phyloP scores from a whole-genome alignment of 2,113 vertebrate species.

The Glaucomys volans region DNA sequence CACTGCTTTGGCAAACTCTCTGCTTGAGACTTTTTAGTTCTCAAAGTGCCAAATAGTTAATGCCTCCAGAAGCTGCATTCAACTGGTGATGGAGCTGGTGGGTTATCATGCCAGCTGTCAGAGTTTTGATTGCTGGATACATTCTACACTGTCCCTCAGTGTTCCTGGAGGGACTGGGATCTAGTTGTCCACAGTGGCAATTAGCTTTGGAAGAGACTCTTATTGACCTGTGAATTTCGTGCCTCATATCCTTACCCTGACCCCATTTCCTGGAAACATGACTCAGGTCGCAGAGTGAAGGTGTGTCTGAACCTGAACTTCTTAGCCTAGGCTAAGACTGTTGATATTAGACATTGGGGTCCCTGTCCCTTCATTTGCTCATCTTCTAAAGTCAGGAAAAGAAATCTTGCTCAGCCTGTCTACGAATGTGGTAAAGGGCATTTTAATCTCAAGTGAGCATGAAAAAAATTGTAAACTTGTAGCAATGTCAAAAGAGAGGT shows the following conservation, averaged over 20 bases:
- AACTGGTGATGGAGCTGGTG: neutral
- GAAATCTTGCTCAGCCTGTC: neutral
- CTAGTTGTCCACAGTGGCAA: neutral
- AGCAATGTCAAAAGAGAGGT: neutral
- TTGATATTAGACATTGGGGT: neutral
- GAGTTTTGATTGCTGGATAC: neutral
- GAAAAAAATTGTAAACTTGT: neutral
- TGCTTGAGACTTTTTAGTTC: neutral
- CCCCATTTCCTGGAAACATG: neutral
- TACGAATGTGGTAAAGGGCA: neutral
- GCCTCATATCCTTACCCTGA: neutral
- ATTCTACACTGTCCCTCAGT: too few relatives aligned
- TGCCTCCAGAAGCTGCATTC: neutral
- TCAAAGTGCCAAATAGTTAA: neutral
- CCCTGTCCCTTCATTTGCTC: neutral
- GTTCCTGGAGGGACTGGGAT: neutral
- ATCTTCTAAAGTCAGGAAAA: neutral
- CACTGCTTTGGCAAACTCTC: too few relatives aligned
- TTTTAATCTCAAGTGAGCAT: neutral
- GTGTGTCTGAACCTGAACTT: neutral
- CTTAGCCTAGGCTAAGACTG: neutral
- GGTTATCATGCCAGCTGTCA: neutral
- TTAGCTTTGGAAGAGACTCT: neutral
- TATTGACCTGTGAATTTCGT: neutral
- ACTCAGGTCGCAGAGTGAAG: neutral